These are phyloP conservation scores for Drosophila kuntzei DNA, from an alignment of 2,888 invertebrate species.

Conservation along the genomic window DNA sequence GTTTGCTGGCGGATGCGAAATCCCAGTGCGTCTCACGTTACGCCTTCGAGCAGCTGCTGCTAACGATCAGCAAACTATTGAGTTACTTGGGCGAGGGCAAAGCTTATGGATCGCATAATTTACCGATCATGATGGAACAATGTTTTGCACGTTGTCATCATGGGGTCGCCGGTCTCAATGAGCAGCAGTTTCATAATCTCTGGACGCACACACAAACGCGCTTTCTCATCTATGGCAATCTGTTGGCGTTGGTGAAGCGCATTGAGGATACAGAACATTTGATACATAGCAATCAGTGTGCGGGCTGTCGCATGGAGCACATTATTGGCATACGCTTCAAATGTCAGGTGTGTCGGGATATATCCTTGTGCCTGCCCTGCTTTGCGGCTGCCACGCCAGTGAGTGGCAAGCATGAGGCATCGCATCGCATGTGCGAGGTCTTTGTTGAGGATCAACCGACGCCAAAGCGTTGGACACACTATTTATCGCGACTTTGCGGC, in stretches of 20 bases:
- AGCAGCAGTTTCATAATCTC: constrained; percentile 83
- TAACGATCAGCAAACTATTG: constrained; percentile 81
- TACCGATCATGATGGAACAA: constrained; percentile 78
- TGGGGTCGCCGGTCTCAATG: constrained; percentile 81
- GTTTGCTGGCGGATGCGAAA: constrained; percentile 74
- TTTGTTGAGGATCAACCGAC: constrained; percentile 82
- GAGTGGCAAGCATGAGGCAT: constrained; percentile 76
- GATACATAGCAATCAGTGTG: constrained; percentile 82
- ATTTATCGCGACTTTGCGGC: constrained; percentile 79
- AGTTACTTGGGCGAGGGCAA: constrained; percentile 83
- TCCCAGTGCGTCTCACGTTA: constrained; percentile 81
- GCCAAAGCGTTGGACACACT: constrained; percentile 76
- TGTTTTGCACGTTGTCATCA: constrained; percentile 75
- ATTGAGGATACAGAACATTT: constrained; percentile 84
- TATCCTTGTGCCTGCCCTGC: constrained; percentile 84
- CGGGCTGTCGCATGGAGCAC: constrained; percentile 79
- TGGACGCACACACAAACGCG: constrained; percentile 82
- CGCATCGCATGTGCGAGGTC: constrained; percentile 84
- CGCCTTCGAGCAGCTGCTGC: constrained; percentile 82
- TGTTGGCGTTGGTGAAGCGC: constrained; percentile 83
- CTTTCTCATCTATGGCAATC: constrained; percentile 84
- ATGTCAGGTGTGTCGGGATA: constrained; percentile 82
- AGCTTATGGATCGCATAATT: constrained; percentile 82
- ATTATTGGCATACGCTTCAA: constrained; percentile 85
- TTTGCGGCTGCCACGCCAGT: constrained; percentile 80